Evolutionary conservation across 2,888 invertebrate species (phyloP).

Genomic region (Rhagophthalmus giganteus): DNA sequence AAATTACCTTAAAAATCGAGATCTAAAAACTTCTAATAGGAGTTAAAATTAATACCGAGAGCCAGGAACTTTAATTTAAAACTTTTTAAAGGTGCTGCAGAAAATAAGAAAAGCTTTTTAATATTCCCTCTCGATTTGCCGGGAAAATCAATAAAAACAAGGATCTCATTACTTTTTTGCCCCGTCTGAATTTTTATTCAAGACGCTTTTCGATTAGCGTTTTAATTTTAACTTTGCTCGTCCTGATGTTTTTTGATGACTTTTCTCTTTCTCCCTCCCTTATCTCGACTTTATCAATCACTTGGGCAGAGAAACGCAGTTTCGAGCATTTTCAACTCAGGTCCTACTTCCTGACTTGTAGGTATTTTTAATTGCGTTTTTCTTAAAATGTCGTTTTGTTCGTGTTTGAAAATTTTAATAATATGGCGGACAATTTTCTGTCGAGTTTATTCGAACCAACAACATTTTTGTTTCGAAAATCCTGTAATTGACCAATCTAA

Average conservation of each 20-base stretch:
- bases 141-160: conserved; percentile 51
- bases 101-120: conserved; percentile 50
- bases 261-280: conserved; percentile 40
- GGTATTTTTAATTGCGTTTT: conserved; percentile 4
- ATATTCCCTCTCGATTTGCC: conserved; percentile 49
- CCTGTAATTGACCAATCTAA: too few species aligned
- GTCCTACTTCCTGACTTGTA: conserved; percentile 5
- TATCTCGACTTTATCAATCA: conserved; percentile 38
- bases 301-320: conserved; percentile 21
- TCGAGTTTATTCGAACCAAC: too few species aligned
- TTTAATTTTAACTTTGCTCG: conserved; percentile 45
- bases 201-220: conserved; percentile 48
- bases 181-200: conserved; percentile 37
- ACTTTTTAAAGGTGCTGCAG: conserved; percentile 39
- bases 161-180: conserved; percentile 52
- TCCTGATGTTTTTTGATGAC: conserved; percentile 42
- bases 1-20: conserved; percentile 29
- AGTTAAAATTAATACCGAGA: conserved; percentile 32
- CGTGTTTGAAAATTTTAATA: not conserved
- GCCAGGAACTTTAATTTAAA: conserved; percentile 35
- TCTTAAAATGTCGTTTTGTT: conserved; percentile 2
- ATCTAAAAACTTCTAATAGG: conserved; percentile 31
- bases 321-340: conserved; percentile 12
- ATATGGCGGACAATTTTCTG: too few species aligned
- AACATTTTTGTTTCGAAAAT: too few species aligned